Evolutionary conservation across 2,888 invertebrate genomes (phyloP).

Genomic region (Coenonympha arcania): DNA sequence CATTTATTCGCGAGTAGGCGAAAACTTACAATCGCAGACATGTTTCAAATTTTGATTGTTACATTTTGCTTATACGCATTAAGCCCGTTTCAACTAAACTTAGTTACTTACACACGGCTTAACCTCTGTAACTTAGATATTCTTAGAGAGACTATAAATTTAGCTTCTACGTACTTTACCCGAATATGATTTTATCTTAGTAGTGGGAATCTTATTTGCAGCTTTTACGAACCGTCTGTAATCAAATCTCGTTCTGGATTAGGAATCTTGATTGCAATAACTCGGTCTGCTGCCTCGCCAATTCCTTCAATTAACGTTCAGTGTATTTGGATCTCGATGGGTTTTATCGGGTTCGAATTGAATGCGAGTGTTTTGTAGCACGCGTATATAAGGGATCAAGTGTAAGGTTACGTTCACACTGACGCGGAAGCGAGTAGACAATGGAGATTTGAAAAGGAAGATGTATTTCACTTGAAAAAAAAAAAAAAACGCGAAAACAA

Average conservation of each 20-base stretch:
- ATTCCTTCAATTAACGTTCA: slow-evolving; percentile 23
- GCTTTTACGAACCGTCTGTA: slow-evolving; percentile 15
- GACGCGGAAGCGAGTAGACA: too few relatives aligned
- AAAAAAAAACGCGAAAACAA: too few relatives aligned
- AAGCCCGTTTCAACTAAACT: slow-evolving; percentile 21
- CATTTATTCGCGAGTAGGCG: too few relatives aligned
- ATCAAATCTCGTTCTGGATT: slow-evolving; percentile 15
- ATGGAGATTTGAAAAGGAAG: too few relatives aligned
- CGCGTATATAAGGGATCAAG: too few relatives aligned
- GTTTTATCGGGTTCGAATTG: slow-evolving; percentile 17
- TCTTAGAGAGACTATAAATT: not conserved
- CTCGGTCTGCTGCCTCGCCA: slow-evolving; percentile 14
- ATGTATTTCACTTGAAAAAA: too few relatives aligned
- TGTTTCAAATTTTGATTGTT: too few relatives aligned
- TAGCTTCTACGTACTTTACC: too few relatives aligned
- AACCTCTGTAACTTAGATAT: slow-evolving; percentile 10
- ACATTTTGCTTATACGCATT: too few relatives aligned
- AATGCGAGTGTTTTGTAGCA: slow-evolving; percentile 19
- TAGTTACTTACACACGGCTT: slow-evolving; percentile 18
- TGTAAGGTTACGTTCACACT: too few relatives aligned
- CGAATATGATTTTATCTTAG: slow-evolving; percentile 4
- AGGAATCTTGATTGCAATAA: slow-evolving; percentile 23
- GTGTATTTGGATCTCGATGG: slow-evolving; percentile 13
- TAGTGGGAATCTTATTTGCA: slow-evolving; percentile 12
- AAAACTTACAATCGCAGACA: too few relatives aligned